Evolutionary conservation across 2,113 vertebrate species (phyloP), one percentile per base, ranked within the genome.

Genomic region (Antennarius striatus): DNA sequence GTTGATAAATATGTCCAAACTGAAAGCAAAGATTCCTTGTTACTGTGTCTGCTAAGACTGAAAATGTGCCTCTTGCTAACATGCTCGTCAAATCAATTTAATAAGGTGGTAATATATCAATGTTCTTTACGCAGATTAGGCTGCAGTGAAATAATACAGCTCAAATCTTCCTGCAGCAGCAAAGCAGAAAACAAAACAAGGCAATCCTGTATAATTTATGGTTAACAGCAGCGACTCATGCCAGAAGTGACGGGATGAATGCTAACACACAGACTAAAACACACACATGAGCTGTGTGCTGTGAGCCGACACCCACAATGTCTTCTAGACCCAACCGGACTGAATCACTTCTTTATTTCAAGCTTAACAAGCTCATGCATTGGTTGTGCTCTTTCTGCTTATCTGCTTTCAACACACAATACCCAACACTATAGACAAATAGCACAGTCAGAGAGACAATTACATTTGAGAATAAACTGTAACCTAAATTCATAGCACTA

Each of bases 71-170:
- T 17, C 11, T 22, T 49, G 36, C 45, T 7, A 9, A 12, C 14
- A 63, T 1, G 29, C 46, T 57, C 16, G 0, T 42, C 16, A 32
- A 58, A 52, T 49, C n/a, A 40, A n/a, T 14, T 39, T 48, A n/a
- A 62, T 42, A 7, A 63, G 32, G 58, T 48, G 4, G 53, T 11
- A 6, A 42, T 62, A n/a, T 49, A 53, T n/a, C 47, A 48, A 7
- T 16, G 5, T 22, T 74, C 40, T 65, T 36, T 30, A 69, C n/a
- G 7, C 8, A 17, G 42, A 45, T 52, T 42, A 56, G 46, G 40
- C 56, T 53, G 14, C 53, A 47, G 48, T 5, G 30, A 61, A 47
- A 63, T 15, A 4, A 58, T 12, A n/a, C 40, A 45, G 15, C 2
- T n/a, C 14, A 39, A 28, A 8, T 39, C 29, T 17, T 42, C 16